A percentile compares a stretch with the other conserved stretches of the same genome.
Conservation (phyloP, 1,140 invertebrate species). For the Lordiphosa stackelbergi region DNA sequence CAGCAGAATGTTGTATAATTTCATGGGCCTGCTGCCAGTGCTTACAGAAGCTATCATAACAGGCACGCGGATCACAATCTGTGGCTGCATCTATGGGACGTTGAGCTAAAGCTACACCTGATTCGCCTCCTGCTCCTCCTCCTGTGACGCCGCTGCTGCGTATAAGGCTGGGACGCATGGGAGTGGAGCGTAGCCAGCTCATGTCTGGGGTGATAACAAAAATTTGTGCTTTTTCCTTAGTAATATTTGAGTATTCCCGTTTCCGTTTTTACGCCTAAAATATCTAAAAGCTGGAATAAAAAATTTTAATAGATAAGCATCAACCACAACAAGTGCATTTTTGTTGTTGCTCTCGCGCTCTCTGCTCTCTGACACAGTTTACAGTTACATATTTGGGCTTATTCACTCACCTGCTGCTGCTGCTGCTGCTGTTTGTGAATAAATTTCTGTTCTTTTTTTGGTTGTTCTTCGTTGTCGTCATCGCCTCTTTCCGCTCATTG, state of each 20-base stretch:
- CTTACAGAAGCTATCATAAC: slow-evolving; percentile 94
- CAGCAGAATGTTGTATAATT: slow-evolving; percentile 85
- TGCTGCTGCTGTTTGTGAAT: slow-evolving; percentile 39
- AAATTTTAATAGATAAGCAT: slow-evolving; percentile 36
- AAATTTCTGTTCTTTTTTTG: slow-evolving; percentile 19
- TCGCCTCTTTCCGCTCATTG: slow-evolving; percentile 21
- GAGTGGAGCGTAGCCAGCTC: slow-evolving; percentile 83
- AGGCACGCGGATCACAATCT: slow-evolving; percentile 86
- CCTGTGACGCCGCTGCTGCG: slow-evolving; percentile 76
- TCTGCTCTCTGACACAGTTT: slow-evolving; percentile 17
- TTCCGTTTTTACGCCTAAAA: slow-evolving; percentile 4
- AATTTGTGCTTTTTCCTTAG: slow-evolving; percentile 47
- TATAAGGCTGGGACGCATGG: slow-evolving; percentile 80
- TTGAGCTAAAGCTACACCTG: slow-evolving; percentile 36
- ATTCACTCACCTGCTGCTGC: slow-evolving; percentile 16
- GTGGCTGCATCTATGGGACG: slow-evolving; percentile 77
- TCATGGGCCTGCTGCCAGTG: slow-evolving; percentile 95
- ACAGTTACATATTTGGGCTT: slow-evolving; percentile 13
- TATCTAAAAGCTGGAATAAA: slow-evolving; percentile 49
- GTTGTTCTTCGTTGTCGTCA: slow-evolving; percentile 40
- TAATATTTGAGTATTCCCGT: slow-evolving; percentile 47
- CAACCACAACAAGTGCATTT: slow-evolving; percentile 34
- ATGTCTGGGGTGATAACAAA: slow-evolving; percentile 71
- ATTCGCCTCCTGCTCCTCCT: slow-evolving; percentile 13
- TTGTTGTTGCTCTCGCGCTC: slow-evolving; percentile 7